phyloP scores from a whole-genome alignment of 2,888 invertebrate genomes.

The Bedellia somnulentella region DNA sequence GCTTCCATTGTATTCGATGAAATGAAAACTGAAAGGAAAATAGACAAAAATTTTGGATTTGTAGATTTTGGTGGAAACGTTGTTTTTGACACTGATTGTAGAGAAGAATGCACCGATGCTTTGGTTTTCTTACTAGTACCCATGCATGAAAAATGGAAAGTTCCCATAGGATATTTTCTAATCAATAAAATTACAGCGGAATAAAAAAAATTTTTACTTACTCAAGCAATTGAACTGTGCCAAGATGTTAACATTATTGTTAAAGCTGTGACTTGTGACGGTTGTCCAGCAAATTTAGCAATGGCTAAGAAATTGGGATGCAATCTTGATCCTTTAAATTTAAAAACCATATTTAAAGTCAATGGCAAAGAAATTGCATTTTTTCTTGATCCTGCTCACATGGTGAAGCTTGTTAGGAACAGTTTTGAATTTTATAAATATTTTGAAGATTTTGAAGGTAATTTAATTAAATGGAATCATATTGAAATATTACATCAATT shows the following conservation, averaged over 20 bases:
- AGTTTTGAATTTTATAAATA: too few species aligned
- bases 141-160: conserved; percentile 2
- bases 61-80: conserved; percentile 9
- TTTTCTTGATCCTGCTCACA: too few species aligned
- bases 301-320: too few species aligned
- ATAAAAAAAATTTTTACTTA: conserved; percentile 1
- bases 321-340: too few species aligned
- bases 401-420: too few species aligned
- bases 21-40: conserved; percentile 8
- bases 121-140: conserved; percentile 10
- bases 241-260: neutral
- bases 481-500: neutral
- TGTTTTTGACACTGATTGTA: conserved; percentile 5
- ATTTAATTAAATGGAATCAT: neutral
- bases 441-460: too few species aligned
- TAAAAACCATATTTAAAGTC: neutral
- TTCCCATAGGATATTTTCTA: conserved; percentile 1
- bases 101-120: conserved; percentile 7
- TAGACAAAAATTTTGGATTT: conserved; percentile 6
- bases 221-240: conserved; percentile 1
- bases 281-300: too few species aligned
- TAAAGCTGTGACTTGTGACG: conserved; percentile 1
- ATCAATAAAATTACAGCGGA: neutral
- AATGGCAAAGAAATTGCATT: too few species aligned
- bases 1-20: conserved; percentile 8